Base-by-base conservation (phyloP, 2,113 vertebrate species). In the Dromaius novaehollandiae region DNA sequence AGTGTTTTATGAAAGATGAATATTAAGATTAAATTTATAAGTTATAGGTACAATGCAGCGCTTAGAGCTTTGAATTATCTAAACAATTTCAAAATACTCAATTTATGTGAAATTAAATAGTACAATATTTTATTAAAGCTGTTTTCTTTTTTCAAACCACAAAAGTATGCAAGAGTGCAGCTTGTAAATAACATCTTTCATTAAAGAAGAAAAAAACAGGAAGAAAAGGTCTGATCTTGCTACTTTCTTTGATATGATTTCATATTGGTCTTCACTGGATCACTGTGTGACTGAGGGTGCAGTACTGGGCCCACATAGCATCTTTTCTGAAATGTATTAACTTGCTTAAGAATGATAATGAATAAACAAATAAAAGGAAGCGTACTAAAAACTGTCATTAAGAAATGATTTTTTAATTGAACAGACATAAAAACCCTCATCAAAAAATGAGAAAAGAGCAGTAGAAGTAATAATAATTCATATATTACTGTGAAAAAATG, bases 51-150 rank as follows among this genome's bases (percentile, higher is more conserved):
- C 53, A 89, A 85, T 0, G 1, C 34, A 63, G 3, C 58, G 82
- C 79, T 77, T 89, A 89, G 66, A 87, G 36, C 20, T 77, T 32
- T 92, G 82, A 95, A 89, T 85, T 87, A 91, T 20, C 44, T 46
- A 80, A 87, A 61, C 36, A 36, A 60, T 89, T 91, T 74, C 10
- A 18, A 90, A 80, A 19, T 58, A 66, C 51, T 68, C 28, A 63
- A 82, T 24, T 71, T 79, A 60, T 6, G 24, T 58, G 53, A 93
- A 87, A 89, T 61, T 42, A 79, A 88, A 86, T 85, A 74, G 48
- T 26, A 63, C 22, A 46, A 56, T 48, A 87, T 12, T 50, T 13
- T 38, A 90, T 40, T 76, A 74, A 28, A 92, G 76, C 21, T 6
- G 34, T 28, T 82, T 79, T 58, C 0, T 85, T 81, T 64, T 74